Evolutionary conservation across 2,113 vertebrate genomes (phyloP).

Genomic region (Nestor notabilis): DNA sequence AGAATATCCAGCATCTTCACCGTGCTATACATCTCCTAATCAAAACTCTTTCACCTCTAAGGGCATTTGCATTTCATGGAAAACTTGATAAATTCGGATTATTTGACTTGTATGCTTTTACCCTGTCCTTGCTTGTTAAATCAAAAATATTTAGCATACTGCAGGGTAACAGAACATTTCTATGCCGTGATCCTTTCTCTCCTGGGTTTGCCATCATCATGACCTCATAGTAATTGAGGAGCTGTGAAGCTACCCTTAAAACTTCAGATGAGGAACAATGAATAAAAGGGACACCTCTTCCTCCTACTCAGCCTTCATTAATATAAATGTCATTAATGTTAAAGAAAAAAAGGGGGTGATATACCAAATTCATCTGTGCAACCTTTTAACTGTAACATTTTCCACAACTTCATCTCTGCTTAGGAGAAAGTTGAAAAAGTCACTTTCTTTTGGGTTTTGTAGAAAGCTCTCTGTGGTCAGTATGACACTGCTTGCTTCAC

Average conservation of each 20-base stretch:
- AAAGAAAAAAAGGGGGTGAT: background rate
- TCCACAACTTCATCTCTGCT: background rate
- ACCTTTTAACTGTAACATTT: background rate
- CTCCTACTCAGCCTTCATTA: background rate
- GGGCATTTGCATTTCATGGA: background rate
- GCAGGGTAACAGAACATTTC: background rate
- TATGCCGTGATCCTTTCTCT: background rate
- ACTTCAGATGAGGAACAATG: background rate
- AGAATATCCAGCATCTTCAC: background rate
- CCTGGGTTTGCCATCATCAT: background rate
- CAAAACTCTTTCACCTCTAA: background rate
- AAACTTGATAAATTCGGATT: background rate
- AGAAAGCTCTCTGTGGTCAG: background rate
- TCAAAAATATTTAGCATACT: background rate
- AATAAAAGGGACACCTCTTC: background rate
- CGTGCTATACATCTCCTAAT: background rate
- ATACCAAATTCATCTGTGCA: background rate
- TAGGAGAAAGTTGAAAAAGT: background rate
- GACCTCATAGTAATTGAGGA: background rate
- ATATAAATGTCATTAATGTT: background rate
- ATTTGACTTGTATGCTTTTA: background rate
- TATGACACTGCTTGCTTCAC: background rate
- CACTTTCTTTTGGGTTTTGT: background rate
- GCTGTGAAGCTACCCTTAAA: conserved; percentile 16
- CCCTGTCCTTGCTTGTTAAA: background rate